These are phyloP conservation scores for Falco concolor DNA, from an alignment of 2,797 vertebrate species.

Conservation along the genomic window DNA sequence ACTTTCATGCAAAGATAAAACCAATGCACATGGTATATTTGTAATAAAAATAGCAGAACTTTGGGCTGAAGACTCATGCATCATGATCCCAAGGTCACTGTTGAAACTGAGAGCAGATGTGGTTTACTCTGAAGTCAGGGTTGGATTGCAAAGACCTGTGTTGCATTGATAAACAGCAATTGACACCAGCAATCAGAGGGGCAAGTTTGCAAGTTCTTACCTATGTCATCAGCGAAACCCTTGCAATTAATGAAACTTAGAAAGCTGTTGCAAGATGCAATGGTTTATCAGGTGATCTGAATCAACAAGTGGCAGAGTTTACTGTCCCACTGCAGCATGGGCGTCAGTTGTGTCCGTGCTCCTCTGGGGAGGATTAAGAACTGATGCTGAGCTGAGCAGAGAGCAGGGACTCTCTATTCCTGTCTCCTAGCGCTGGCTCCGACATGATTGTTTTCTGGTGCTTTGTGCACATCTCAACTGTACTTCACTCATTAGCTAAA, in stretches of 20 bases:
- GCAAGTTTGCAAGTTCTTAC: background rate
- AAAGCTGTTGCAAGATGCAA: background rate
- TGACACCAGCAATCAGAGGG: background rate
- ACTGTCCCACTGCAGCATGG: background rate
- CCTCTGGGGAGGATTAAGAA: background rate
- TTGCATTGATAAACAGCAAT: background rate
- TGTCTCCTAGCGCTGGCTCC: background rate
- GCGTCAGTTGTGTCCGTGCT: accelerated
- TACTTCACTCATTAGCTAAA: background rate
- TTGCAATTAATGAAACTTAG: background rate
- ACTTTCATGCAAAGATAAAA: background rate
- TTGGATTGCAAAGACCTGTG: background rate
- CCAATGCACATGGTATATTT: background rate
- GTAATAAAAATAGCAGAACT: background rate
- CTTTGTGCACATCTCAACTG: background rate
- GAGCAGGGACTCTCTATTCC: background rate
- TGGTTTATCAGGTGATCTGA: background rate
- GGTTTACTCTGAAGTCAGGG: background rate
- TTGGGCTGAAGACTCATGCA: background rate
- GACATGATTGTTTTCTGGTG: accelerated
- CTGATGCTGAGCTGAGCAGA: background rate
- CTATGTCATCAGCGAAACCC: background rate
- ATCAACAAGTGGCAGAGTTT: background rate
- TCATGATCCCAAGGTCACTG: background rate
- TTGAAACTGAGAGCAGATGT: background rate